Conservation (phyloP, 2,113 vertebrate species). For the Propithecus coquereli region DNA sequence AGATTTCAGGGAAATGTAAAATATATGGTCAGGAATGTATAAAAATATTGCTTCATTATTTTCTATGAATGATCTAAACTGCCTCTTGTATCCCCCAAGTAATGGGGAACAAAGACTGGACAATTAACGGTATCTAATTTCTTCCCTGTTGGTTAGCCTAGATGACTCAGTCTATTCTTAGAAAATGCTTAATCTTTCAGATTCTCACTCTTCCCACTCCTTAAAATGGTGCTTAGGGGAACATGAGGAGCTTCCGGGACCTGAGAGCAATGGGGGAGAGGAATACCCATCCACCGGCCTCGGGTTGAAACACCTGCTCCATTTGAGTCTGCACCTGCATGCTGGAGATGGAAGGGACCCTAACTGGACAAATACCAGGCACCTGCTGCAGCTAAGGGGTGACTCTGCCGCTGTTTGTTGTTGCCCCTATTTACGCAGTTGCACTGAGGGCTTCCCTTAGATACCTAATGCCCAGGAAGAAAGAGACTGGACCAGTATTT, state of each 20-base stretch:
- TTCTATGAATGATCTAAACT: neutral
- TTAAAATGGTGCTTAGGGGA: neutral
- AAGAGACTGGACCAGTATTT: neutral
- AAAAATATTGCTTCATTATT: neutral
- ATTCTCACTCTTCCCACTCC: neutral
- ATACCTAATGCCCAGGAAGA: neutral
- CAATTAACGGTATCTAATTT: neutral
- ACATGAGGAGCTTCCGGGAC: neutral
- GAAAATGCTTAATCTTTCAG: neutral
- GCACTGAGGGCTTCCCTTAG: neutral
- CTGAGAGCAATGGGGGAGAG: neutral
- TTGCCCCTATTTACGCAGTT: rapidly evolving
- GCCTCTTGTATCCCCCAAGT: neutral
- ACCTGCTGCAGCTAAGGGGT: rapidly evolving
- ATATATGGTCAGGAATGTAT: neutral
- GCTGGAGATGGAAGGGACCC: rapidly evolving
- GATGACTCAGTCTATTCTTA: neutral
- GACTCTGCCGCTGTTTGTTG: rapidly evolving
- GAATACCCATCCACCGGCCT: rapidly evolving
- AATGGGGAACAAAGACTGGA: neutral
- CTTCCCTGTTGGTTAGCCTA: neutral
- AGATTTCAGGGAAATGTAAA: neutral
- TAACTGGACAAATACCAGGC: rapidly evolving
- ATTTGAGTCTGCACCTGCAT: neutral
- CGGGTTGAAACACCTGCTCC: neutral